phyloP scores from a whole-genome alignment of 2,888 invertebrate species.

The Folsomia candida region DNA sequence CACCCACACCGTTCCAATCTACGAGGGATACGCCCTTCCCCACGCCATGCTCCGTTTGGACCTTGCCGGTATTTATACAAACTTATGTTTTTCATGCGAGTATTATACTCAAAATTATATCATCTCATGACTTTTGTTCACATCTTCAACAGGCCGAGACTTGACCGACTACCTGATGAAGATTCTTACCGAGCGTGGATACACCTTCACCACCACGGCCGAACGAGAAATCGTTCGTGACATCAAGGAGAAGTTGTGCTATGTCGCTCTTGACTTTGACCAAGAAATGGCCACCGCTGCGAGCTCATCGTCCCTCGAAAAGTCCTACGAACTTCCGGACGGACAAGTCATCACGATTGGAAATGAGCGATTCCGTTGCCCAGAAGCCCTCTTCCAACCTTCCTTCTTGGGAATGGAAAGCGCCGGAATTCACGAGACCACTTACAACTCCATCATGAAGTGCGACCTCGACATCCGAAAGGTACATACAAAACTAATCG shows the following conservation, averaged over 20 bases:
- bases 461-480: constrained; percentile 49
- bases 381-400: constrained; percentile 57
- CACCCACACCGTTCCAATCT: constrained; percentile 57
- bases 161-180: constrained; percentile 53
- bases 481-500: constrained; percentile 28
- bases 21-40: no score
- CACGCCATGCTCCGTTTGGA: constrained; percentile 25
- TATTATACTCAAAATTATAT: constrained; percentile 55
- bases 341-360: constrained; percentile 54
- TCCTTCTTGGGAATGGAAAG: constrained; percentile 52
- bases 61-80: constrained; percentile 49
- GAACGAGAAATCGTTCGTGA: constrained; percentile 57
- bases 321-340: constrained; percentile 55
- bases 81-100: constrained; percentile 92
- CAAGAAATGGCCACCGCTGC: constrained; percentile 53
- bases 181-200: constrained; percentile 52
- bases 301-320: constrained; percentile 52
- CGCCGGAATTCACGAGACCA: constrained; percentile 61
- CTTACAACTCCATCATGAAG: constrained; percentile 53
- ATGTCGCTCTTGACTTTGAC: constrained; percentile 51
- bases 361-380: no score
- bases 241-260: constrained; percentile 52
- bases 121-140: constrained; percentile 56
- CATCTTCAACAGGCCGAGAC: constrained; percentile 53
- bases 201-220: constrained; percentile 56